These are phyloP conservation scores for Parus major DNA, from an alignment of 2,113 vertebrate species.

Conservation along the genomic window DNA sequence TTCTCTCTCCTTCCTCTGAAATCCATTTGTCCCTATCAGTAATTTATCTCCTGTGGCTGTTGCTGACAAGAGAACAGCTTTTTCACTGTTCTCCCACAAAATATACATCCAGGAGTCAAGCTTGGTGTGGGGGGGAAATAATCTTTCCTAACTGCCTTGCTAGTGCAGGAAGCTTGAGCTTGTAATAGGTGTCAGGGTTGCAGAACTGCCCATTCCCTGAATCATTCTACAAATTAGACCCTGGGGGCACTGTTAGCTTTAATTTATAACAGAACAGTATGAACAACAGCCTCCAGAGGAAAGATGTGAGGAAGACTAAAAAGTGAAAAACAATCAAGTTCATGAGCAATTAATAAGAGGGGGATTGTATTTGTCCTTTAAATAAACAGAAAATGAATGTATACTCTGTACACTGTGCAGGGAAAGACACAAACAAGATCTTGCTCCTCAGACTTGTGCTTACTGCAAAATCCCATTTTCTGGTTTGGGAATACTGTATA, in stretches of 20 bases:
- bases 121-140: not conserved
- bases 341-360: not conserved
- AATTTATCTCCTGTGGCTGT: not conserved
- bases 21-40: not conserved
- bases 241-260: not conserved
- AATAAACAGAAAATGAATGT: not conserved
- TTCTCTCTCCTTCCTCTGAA: not conserved
- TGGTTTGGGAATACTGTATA: not conserved
- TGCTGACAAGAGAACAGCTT: not conserved
- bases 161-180: not conserved
- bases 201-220: not conserved
- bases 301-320: not conserved
- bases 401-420: not conserved
- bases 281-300: not conserved
- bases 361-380: not conserved
- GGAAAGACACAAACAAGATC: not conserved
- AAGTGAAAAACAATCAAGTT: not conserved
- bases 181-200: not conserved
- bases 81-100: not conserved
- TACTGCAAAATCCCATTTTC: not conserved
- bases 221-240: not conserved
- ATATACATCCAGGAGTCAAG: not conserved
- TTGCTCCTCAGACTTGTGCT: not conserved
- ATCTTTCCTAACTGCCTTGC: not conserved
- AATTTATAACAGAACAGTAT: not conserved